Conservation (phyloP, 2,797 vertebrate species). For the Tokudaia muenninki region DNA sequence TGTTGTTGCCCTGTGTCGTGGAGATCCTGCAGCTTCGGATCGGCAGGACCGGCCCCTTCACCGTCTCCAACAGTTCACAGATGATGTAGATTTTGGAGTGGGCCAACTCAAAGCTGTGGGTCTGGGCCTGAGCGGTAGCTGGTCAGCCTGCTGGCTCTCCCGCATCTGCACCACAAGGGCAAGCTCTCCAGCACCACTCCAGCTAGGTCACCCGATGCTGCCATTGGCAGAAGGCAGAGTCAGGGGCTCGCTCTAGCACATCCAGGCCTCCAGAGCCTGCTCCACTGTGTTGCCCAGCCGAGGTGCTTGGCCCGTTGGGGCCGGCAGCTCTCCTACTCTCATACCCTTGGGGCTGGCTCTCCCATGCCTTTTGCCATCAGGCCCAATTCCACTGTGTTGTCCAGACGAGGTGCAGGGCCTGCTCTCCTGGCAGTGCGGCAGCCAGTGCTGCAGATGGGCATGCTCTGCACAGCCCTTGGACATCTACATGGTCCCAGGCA, state of each 20-base stretch:
- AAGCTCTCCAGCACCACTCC: background rate
- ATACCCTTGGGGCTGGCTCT: background rate
- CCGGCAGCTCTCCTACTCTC: too few relatives aligned
- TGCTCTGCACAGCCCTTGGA: background rate
- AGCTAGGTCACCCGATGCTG: background rate
- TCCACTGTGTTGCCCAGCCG: background rate
- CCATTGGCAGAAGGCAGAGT: background rate
- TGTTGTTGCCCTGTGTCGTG: background rate
- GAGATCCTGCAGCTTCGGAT: background rate
- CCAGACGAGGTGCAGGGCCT: background rate
- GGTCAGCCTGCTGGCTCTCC: background rate
- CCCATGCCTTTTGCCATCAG: background rate
- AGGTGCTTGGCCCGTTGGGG: too few relatives aligned
- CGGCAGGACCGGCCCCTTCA: background rate
- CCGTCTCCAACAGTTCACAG: background rate
- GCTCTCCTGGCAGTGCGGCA: background rate
- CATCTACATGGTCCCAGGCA: background rate
- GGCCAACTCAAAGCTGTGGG: background rate
- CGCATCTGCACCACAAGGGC: background rate
- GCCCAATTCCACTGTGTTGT: background rate
- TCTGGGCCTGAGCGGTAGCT: background rate
- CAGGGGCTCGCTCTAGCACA: background rate
- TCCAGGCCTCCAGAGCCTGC: background rate
- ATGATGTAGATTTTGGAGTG: background rate
- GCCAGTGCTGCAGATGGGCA: background rate